Evolutionary conservation across 2,888 invertebrate genomes (phyloP), one percentile per base, ranked within the genome.

Genomic region (Epsilonema sp.): DNA sequence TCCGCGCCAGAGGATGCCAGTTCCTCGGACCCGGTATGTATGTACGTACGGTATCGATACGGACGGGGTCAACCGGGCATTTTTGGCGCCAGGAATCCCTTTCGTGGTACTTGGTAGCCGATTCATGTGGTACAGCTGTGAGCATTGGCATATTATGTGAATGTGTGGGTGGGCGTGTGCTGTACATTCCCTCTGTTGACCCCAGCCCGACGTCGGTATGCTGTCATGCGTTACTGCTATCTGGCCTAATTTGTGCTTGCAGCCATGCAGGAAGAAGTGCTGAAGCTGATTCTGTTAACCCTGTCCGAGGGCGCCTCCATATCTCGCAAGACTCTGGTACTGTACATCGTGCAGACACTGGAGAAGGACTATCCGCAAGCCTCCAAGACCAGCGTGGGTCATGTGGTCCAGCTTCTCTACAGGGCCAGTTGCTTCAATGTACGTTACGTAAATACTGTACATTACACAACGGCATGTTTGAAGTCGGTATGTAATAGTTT

Each of bases 241-340:
- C 31, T 31, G 31, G 16, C 31, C 31, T 16, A 16, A 16, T 2
- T 51, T 54, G n/a, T n/a, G n/a, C n/a, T n/a, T n/a, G 37, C 65
- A 73, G 92, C 87, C 23, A 92, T 97, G 92, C 94, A 97, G 72
- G 92, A 97, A 66, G 94, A 97, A 69, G 92, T 94, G 45, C 72
- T 97, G 31, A 52, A 63, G 63, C 72, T 97, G 54, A 90, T 97
- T 40, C 72, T 94, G 37, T 70, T 92, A 52, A 89, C 92, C 0
- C 69, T 97, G 43, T 89, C 90, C 67, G 90, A 94, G 69, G 63
- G 62, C 2, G 61, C 59, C 26, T 50, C 51, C 42, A 61, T 63
- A 16, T 59, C 62, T 2, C 57, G 71, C 21, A 71, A 71, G 53
- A 69, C 68, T 43, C 72, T 97, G 59, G 94, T 97, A 52, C 85